Evolutionary conservation across 2,797 vertebrate species (phyloP).

Genomic region (Sebastolobus altivelis): DNA sequence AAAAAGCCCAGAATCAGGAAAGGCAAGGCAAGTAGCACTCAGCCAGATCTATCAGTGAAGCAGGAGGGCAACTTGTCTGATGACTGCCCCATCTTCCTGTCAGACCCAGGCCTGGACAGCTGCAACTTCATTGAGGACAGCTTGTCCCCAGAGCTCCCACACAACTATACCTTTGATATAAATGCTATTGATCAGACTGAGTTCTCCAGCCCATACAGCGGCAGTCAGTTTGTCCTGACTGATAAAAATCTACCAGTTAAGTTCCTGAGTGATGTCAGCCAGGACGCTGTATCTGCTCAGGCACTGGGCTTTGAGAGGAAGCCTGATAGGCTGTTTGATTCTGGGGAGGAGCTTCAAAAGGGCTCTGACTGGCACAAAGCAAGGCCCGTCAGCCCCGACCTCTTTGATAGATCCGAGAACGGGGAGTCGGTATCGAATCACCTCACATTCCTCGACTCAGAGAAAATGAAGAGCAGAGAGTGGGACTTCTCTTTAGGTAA

Average conservation of each 20-base stretch:
- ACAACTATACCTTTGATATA: constrained; percentile 97
- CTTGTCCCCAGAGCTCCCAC: constrained; percentile 93
- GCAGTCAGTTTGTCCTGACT: constrained; percentile 95
- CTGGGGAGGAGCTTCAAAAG: constrained; percentile 67
- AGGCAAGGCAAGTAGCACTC: constrained; percentile 78
- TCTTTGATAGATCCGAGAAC: constrained; percentile 89
- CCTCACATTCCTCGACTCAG: constrained; percentile 81
- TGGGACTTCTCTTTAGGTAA: constrained; percentile 84
- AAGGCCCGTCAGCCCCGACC: constrained; percentile 87
- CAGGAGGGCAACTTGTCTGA: constrained; percentile 84
- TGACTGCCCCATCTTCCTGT: constrained; percentile 88
- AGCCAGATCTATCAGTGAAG: constrained; percentile 71
- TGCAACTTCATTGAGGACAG: constrained; percentile 97
- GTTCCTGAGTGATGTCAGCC: constrained; percentile 94
- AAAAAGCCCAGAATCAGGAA: constrained; percentile 85
- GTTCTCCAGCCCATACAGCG: constrained; percentile 95
- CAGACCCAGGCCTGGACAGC: constrained; percentile 93
- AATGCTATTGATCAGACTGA: constrained; percentile 93
- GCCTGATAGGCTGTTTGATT: constrained; percentile 48
- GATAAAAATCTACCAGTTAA: constrained; percentile 96
- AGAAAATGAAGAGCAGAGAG: constrained; percentile 76
- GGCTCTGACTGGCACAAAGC: constrained; percentile 79
- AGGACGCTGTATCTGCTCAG: constrained; percentile 87
- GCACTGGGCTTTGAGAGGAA: constrained; percentile 65
- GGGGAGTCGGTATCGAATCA: constrained; percentile 81